These are phyloP conservation scores for Pristionchus exspectatus DNA, from an alignment of 2,888 invertebrate species.

Conservation along the genomic window DNA sequence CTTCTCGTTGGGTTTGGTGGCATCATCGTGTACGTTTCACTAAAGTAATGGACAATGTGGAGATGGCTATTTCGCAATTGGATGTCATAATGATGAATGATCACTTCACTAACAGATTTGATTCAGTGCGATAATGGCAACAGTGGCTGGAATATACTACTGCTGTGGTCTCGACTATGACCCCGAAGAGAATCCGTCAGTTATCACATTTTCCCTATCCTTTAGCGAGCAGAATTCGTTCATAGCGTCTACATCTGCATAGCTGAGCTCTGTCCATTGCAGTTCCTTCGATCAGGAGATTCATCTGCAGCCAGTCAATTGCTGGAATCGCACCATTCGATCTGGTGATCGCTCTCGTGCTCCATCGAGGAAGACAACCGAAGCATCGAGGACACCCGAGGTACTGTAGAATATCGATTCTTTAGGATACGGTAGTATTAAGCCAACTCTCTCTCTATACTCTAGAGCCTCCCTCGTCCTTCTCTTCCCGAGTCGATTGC, in stretches of 20 bases:
- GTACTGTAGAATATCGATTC: background rate
- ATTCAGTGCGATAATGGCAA: background rate
- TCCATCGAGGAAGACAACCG: background rate
- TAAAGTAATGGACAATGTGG: background rate
- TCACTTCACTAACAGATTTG: no score
- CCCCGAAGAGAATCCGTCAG: background rate
- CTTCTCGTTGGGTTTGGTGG: background rate
- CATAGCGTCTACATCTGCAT: no score
- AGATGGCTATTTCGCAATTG: background rate
- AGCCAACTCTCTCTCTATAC: no score
- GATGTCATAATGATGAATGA: background rate
- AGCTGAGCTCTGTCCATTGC: background rate
- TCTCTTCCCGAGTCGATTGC: background rate
- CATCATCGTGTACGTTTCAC: background rate
- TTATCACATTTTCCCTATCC: background rate
- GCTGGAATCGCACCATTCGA: background rate
- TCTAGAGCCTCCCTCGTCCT: background rate
- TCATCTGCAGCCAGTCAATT: background rate
- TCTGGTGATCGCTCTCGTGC: background rate
- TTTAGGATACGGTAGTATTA: background rate
- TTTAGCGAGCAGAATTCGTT: no score
- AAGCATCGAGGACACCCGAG: background rate
- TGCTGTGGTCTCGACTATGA: constrained; percentile 32
- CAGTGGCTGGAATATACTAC: background rate
- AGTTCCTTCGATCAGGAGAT: background rate